Base-by-base conservation (phyloP, 2,113 vertebrate species). In the Tupaia chinensis region DNA sequence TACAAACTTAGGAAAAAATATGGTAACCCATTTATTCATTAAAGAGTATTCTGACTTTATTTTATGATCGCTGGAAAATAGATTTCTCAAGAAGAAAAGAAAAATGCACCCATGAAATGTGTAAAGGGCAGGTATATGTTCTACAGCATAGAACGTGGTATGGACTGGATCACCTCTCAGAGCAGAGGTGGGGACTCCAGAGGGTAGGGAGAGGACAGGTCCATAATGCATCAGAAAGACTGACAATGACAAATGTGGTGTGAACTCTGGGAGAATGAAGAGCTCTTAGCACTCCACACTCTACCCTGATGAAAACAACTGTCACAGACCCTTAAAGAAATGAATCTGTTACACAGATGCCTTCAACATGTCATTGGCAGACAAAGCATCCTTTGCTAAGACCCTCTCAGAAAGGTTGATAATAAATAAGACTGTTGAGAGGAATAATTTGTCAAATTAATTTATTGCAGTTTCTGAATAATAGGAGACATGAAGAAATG, bases 371-470 rank as follows among this genome's bases (percentile, higher is more conserved):
- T 96, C 89, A 96, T 76, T 94, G 76, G n/a, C 20, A 89, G 58
- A 94, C 88, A 87, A 94, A 93, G 68, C 78, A 44, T 88, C 61
- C 72, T 95, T 95, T 94, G 29, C 91, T 95, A 66, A 83, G 89
- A 82, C 2, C 3, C 60, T 85, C 88, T 97, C 89, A 94, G 93
- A 88, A 95, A 56, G 93, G 88, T 79, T 93, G 95, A 97, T 89
- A 87, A 72, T 87, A 80, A 94, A 93, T 81, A 97, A 95, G 91
- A 78, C 66, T 86, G 72, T 69, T 87, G 94, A 89, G 90, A 82
- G 58, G 69, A 92, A 77, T 97, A 66, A 93, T 92, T 97, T 97
- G 93, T 97, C 78, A 85, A 78, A 72, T 34, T 95, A 96, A 96
- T 93, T 92, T 91, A 81, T 89, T 90, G 74, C 27, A 20, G 63